Conservation (phyloP, 2,797 vertebrate species). For the Etheostoma nigrum region DNA sequence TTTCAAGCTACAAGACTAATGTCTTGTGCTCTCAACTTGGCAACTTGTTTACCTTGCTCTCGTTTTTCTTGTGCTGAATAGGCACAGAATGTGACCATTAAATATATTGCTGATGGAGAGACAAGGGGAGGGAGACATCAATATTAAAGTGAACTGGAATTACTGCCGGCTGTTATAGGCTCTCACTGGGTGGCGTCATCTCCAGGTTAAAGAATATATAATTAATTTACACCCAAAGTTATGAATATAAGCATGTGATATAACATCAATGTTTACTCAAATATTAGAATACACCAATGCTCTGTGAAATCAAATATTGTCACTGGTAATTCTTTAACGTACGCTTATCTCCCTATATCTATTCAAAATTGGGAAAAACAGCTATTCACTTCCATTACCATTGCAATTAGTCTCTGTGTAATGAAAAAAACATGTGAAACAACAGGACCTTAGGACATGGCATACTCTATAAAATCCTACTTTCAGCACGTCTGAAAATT, state of each 20-base stretch:
- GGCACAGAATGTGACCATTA: constrained; percentile 82
- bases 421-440: constrained; percentile 58
- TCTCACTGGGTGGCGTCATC: constrained; percentile 58
- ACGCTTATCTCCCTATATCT: neutral
- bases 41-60: constrained; percentile 80
- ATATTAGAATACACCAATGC: neutral
- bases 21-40: constrained; percentile 70
- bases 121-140: constrained; percentile 75
- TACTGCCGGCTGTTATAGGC: constrained; percentile 56
- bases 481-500: constrained; percentile 81
- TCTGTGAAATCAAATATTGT: constrained; percentile 5
- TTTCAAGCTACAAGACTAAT: constrained; percentile 74
- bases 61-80: constrained; percentile 82
- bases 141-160: constrained; percentile 74
- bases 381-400: constrained; percentile 32
- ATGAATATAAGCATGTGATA: constrained; percentile 9
- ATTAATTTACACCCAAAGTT: constrained; percentile 28
- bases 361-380: neutral
- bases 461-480: constrained; percentile 72
- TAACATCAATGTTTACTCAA: neutral
- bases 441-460: constrained; percentile 57
- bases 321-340: neutral
- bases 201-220: constrained; percentile 24
- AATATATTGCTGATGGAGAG: constrained; percentile 83
- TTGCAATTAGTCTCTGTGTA: constrained; percentile 44